Conservation (phyloP, 2,888 invertebrate genomes). For the Eilema depressum region DNA sequence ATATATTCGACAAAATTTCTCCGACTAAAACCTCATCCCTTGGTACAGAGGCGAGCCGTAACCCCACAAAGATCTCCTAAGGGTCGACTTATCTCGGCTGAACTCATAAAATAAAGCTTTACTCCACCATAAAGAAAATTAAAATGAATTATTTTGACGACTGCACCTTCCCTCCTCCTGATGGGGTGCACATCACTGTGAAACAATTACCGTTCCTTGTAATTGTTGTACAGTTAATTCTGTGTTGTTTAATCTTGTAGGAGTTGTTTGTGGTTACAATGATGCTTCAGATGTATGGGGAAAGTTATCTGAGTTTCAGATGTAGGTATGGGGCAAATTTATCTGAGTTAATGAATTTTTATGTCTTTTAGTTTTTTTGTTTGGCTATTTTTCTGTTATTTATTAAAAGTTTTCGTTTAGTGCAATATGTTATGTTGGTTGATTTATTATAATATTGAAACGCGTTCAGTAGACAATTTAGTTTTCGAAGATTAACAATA, state of each 20-base stretch:
- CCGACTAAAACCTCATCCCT: constrained; percentile 15
- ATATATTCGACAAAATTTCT: not conserved
- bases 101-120: constrained; percentile 86
- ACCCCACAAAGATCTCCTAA: constrained; percentile 79
- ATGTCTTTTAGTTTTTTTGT: not conserved
- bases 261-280: constrained; percentile 23
- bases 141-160: constrained; percentile 88
- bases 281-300: not conserved
- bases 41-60: constrained; percentile 56
- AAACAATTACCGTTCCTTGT: constrained; percentile 27
- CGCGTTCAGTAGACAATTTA: no score
- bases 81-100: constrained; percentile 83
- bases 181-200: constrained; percentile 50
- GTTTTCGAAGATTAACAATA: no score
- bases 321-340: not conserved
- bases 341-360: not conserved
- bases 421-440: no score
- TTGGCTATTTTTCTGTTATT: not conserved
- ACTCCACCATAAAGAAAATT: constrained; percentile 86
- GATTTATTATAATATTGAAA: no score
- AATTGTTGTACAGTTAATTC: constrained; percentile 82
- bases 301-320: not conserved
- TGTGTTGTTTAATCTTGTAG: constrained; percentile 35
- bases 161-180: constrained; percentile 61
- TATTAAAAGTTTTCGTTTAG: no score